phyloP scores from a whole-genome alignment of 2,113 vertebrate species.

The sheep (Ovis aries) region DNA sequence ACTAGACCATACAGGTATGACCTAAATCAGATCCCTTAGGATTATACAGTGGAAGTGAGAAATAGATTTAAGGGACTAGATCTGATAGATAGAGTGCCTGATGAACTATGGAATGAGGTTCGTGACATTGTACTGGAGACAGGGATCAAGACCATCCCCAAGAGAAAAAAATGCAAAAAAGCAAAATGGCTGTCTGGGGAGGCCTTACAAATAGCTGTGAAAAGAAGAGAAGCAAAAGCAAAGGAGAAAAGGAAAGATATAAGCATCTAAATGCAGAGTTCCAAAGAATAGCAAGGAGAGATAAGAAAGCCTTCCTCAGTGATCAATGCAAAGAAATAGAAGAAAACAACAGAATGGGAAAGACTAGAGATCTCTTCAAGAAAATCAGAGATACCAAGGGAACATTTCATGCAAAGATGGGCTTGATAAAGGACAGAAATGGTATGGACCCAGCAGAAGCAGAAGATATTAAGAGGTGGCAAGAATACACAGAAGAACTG shows the following conservation, averaged over 20 bases:
- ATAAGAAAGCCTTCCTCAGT: neutral
- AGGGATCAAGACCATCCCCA: neutral
- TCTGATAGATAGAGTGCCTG: neutral
- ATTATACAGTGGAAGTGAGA: neutral
- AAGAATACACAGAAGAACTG: neutral
- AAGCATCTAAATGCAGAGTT: neutral
- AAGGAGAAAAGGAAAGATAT: neutral
- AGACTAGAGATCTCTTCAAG: neutral
- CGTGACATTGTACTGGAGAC: neutral
- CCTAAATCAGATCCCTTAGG: neutral
- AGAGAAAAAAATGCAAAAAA: neutral
- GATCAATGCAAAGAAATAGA: neutral
- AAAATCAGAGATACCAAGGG: neutral
- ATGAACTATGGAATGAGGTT: neutral
- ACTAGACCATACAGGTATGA: neutral
- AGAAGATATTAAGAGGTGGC: neutral
- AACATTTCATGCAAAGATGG: neutral
- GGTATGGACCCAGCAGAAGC: neutral
- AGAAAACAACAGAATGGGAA: neutral
- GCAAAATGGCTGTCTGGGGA: neutral
- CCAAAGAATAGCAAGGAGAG: neutral
- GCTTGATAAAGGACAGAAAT: neutral
- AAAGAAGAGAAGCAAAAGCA: neutral
- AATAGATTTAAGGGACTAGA: neutral
- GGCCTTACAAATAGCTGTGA: neutral